Conservation (phyloP, 2,888 invertebrate species). For the Perithous albicinctus region DNA sequence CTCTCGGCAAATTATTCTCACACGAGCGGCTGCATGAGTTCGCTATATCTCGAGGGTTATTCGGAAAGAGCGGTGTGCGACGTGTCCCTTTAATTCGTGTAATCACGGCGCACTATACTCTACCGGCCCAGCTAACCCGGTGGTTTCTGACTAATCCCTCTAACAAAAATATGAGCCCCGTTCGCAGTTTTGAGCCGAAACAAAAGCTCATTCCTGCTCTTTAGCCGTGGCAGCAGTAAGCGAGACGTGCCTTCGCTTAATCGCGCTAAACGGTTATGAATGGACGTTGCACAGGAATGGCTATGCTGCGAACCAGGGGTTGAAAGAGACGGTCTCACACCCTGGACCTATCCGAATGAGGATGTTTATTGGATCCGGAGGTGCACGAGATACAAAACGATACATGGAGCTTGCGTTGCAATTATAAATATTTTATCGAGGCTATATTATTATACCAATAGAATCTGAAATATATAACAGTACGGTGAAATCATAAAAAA, state of each 20-base stretch:
- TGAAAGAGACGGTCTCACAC: conserved; percentile 27
- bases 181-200: conserved; percentile 64
- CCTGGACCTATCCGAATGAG: conserved; percentile 3
- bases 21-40: conserved; percentile 30
- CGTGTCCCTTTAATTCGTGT: conserved; percentile 73
- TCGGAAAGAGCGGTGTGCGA: conserved; percentile 45
- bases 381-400: neutral
- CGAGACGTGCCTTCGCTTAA: conserved; percentile 68
- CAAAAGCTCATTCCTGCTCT: conserved; percentile 73
- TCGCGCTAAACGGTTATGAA: conserved; percentile 78
- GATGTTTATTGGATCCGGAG: conserved; percentile 28
- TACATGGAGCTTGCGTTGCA: neutral
- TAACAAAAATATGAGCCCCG: conserved; percentile 76
- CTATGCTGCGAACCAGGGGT: conserved; percentile 4
- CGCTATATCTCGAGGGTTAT: conserved; percentile 40
- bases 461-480: neutral
- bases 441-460: conserved; percentile 10
- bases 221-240: conserved; percentile 70
- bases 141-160: conserved; percentile 73
- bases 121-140: conserved; percentile 12
- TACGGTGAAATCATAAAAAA: neutral
- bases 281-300: conserved; percentile 57
- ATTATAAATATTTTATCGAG: conserved; percentile 15
- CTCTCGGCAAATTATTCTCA: conserved; percentile 64
- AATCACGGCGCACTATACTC: conserved; percentile 57